Conservation (phyloP, 2,113 vertebrate species). For the Apaloderma vittatum region DNA sequence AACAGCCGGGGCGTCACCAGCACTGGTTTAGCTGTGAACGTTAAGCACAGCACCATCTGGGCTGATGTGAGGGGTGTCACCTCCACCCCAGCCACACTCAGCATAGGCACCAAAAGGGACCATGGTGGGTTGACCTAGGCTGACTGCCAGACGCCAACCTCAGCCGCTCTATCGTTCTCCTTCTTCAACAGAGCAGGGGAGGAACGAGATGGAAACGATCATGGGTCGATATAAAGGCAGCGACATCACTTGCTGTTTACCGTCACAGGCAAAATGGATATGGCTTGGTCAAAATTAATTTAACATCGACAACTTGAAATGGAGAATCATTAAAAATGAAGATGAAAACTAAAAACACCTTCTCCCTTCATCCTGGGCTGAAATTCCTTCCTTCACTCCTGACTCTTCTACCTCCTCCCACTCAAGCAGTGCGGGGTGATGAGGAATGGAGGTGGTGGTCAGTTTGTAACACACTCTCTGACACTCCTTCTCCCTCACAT, state of each 20-base stretch:
- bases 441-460: neutral
- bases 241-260: rapidly evolving
- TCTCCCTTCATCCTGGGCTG: neutral
- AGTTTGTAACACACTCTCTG: neutral
- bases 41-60: rapidly evolving
- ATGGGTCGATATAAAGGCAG: rapidly evolving
- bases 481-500: neutral
- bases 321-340: neutral
- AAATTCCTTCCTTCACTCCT: neutral
- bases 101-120: neutral
- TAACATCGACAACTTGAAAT: neutral
- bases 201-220: neutral
- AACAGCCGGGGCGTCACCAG: neutral
- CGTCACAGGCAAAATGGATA: rapidly evolving
- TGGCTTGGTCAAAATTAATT: neutral
- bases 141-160: neutral
- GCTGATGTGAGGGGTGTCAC: neutral
- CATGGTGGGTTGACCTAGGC: rapidly evolving
- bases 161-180: neutral
- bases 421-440: rapidly evolving
- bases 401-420: neutral
- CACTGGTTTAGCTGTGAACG: neutral
- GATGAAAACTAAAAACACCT: neutral
- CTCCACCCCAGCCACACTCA: neutral
- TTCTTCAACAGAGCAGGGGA: neutral